phyloP scores from a whole-genome alignment of 2,113 vertebrate species.

The Peromyscus leucopus region DNA sequence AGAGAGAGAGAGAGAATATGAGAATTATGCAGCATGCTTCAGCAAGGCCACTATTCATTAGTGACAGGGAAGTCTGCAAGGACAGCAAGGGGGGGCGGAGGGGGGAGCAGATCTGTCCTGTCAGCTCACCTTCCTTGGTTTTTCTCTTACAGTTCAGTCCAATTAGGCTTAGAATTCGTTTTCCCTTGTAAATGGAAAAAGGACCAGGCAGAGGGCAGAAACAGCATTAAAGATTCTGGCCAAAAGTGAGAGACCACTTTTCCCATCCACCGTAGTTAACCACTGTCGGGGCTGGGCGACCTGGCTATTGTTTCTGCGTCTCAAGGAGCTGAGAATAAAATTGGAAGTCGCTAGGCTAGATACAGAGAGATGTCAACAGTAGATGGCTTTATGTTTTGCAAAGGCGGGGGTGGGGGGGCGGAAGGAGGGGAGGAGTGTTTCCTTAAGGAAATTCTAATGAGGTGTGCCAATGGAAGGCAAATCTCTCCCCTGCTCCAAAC shows the following conservation, averaged over 20 bases:
- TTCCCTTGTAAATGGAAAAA: background rate
- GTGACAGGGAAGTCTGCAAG: conserved; percentile 11
- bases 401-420: background rate
- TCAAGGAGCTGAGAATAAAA: conserved; percentile 16
- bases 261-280: background rate
- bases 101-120: background rate
- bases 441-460: background rate
- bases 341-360: background rate
- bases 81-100: background rate
- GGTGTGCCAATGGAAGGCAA: background rate
- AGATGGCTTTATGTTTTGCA: background rate
- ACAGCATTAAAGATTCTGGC: background rate
- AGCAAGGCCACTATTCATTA: conserved; percentile 35
- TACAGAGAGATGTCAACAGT: background rate
- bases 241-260: background rate
- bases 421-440: background rate
- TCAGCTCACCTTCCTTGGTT: background rate
- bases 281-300: background rate
- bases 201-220: background rate
- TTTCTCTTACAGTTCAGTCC: conserved; percentile 13
- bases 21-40: background rate
- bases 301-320: background rate
- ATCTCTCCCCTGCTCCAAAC: background rate
- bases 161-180: background rate
- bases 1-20: background rate